Percentiles rank a stretch among this genome's conserved stretches.
Evolutionary conservation across 2,888 invertebrate genomes (phyloP).

Genomic region (Lithosia quadra): DNA sequence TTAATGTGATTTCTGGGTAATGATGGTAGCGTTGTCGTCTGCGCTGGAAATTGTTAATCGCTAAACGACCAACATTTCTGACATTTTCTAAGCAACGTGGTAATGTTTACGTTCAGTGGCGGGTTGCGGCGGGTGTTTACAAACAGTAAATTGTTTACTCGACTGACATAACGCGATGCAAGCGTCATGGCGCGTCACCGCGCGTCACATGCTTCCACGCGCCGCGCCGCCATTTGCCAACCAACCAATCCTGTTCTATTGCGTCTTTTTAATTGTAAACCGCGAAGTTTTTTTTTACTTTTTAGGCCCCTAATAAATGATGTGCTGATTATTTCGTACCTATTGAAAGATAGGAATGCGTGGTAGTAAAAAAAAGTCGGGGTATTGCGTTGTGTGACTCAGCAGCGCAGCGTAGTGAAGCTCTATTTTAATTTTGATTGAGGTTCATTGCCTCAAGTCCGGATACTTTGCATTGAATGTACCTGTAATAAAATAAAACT

Average conservation of each 20-base stretch:
- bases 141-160: constrained; percentile 83
- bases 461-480: constrained; percentile 22
- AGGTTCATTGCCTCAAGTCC: constrained; percentile 11
- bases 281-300: constrained; percentile 27
- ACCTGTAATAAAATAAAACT: constrained; percentile 29
- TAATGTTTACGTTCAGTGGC: constrained; percentile 75
- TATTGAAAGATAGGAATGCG: constrained; percentile 16
- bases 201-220: constrained; percentile 60
- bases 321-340: constrained; percentile 19
- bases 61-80: constrained; percentile 56
- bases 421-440: constrained; percentile 20
- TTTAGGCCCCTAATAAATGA: constrained; percentile 15
- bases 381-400: constrained; percentile 8
- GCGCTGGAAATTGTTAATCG: constrained; percentile 50
- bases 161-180: constrained; percentile 71
- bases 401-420: constrained; percentile 14
- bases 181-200: constrained; percentile 61
- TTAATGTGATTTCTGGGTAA: constrained; percentile 32
- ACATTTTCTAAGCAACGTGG: constrained; percentile 75
- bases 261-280: constrained; percentile 61
- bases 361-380: constrained; percentile 13
- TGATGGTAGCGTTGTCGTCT: constrained; percentile 27
- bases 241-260: constrained; percentile 73
- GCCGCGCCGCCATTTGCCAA: constrained; percentile 47
- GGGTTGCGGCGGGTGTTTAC: constrained; percentile 74